Percentiles rank a stretch among this genome's conserved stretches.
Evolutionary conservation across 2,888 invertebrate species (phyloP).

Genomic region (Sesia apiformis): DNA sequence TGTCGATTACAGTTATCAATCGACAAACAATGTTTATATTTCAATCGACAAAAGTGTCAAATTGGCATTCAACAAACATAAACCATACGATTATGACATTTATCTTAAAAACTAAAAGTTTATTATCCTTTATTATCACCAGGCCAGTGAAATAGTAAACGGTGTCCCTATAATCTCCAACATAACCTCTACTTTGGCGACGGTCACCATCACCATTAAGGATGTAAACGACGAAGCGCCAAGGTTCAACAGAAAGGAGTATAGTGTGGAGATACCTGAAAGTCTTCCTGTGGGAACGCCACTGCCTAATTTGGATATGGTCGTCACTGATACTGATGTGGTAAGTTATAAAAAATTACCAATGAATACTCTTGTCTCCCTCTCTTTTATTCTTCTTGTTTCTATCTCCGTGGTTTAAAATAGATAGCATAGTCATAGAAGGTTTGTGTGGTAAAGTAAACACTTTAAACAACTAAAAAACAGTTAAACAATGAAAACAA

Average conservation of each 20-base stretch:
- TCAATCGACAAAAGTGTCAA: no score
- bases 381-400: no score
- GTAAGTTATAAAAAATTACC: constrained; percentile 63
- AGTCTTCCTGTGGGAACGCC: constrained; percentile 88
- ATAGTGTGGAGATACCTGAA: constrained; percentile 86
- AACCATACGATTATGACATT: no score
- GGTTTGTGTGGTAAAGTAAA: no score
- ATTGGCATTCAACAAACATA: no score
- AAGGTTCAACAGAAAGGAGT: constrained; percentile 86
- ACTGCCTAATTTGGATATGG: constrained; percentile 87
- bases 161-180: constrained; percentile 80
- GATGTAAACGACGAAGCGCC: constrained; percentile 95
- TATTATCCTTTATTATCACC: constrained; percentile 4
- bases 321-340: constrained; percentile 89
- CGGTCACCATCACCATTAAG: constrained; percentile 86
- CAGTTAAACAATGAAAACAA: no score
- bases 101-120: background rate
- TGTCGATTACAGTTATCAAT: no score
- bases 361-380: no score
- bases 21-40: no score
- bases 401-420: no score
- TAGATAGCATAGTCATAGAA: no score
- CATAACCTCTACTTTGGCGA: constrained; percentile 80
- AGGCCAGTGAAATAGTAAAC: constrained; percentile 87
- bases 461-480: no score